These are phyloP conservation scores for Fopius arisanus DNA, from an alignment of 1,140 invertebrate genomes.

Conservation along the genomic window DNA sequence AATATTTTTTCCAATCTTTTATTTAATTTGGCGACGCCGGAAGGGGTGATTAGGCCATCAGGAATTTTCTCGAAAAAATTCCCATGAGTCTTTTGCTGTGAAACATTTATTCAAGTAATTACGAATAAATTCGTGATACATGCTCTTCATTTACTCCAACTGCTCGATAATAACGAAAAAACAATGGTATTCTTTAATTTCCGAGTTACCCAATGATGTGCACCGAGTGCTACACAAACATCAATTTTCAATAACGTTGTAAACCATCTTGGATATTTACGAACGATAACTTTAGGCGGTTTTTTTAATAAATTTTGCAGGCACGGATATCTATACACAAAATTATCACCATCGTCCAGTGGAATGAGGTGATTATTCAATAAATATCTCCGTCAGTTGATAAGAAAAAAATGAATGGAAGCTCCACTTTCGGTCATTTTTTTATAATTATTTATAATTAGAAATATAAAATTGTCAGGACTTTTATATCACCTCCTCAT, in stretches of 20 bases:
- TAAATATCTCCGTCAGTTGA: too few species aligned
- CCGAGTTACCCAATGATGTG: not conserved
- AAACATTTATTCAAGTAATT: constrained; percentile 61
- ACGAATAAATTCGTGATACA: constrained; percentile 45
- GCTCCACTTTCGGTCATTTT: too few species aligned
- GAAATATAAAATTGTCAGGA: not conserved
- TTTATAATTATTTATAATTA: not conserved
- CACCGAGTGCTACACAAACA: not conserved
- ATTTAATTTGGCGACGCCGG: too few species aligned
- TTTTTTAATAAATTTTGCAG: constrained; percentile 19
- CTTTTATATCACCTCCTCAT: not conserved
- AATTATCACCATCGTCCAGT: not conserved
- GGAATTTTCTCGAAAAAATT: not conserved
- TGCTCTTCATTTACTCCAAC: constrained; percentile 5
- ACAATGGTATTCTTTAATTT: not conserved
- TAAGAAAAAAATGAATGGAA: too few species aligned
- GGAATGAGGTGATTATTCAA: too few species aligned
- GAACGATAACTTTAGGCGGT: not conserved
- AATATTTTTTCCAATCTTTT: too few species aligned
- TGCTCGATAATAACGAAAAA: not conserved
- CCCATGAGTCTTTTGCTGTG: constrained; percentile 38
- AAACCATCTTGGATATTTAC: not conserved
- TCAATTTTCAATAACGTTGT: not conserved
- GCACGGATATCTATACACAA: constrained; percentile 23
- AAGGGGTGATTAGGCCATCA: too few species aligned